Conservation (phyloP, 64 coral and sea anemone genomes). For the Trachythela sp. region DNA sequence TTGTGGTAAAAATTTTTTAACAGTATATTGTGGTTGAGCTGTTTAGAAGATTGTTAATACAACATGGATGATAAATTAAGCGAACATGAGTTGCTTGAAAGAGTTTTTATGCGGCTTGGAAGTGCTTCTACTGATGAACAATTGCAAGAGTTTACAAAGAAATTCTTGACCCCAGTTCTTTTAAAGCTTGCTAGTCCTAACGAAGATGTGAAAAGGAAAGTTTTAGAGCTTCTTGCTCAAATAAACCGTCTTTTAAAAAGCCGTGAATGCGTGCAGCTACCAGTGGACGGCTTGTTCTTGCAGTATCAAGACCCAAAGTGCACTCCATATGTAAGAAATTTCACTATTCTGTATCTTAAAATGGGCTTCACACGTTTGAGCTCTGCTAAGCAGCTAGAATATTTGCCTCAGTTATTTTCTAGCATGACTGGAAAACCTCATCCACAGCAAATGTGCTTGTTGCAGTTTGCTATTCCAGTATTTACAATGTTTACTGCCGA, state of each 20-base stretch:
- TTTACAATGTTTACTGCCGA: background rate
- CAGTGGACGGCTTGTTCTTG: slow-evolving; percentile 54
- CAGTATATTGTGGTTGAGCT: background rate
- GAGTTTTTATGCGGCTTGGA: slow-evolving; percentile 85
- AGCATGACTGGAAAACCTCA: slow-evolving; percentile 57
- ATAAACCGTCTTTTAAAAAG: slow-evolving; percentile 88
- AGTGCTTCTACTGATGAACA: slow-evolving; percentile 78
- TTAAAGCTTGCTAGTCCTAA: slow-evolving; percentile 84
- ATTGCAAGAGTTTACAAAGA: slow-evolving; percentile 68
- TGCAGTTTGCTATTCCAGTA: background rate
- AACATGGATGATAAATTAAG: background rate
- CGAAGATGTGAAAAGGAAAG: slow-evolving; percentile 85
- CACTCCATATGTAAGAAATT: slow-evolving; percentile 49
- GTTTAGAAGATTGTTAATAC: background rate
- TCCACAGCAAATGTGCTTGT: slow-evolving; percentile 81
- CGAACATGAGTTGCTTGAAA: slow-evolving; percentile 65
- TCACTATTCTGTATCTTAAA: slow-evolving; percentile 82
- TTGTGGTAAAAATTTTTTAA: background rate
- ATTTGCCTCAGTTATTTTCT: slow-evolving; percentile 55
- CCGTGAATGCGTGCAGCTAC: slow-evolving; percentile 76
- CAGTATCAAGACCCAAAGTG: slow-evolving; percentile 75
- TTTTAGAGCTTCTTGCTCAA: slow-evolving; percentile 86
- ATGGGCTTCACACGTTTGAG: slow-evolving; percentile 86
- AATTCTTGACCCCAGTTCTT: slow-evolving; percentile 71
- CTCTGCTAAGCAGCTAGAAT: slow-evolving; percentile 51